Conservation (phyloP, 1,140 invertebrate genomes). For the Teleopsis dalmanni region DNA sequence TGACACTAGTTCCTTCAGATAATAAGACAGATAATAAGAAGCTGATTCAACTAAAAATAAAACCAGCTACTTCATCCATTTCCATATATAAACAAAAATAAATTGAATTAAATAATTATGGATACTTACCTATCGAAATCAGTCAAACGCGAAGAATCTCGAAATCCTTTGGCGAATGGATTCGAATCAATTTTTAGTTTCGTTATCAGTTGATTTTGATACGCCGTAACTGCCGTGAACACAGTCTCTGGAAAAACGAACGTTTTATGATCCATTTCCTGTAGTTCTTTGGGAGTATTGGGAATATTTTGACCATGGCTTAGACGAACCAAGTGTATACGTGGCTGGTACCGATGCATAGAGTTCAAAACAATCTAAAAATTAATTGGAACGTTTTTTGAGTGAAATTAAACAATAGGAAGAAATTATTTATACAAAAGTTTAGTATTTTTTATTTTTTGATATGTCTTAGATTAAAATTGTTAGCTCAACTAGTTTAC, state of each 20-base stretch:
- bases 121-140: constrained; percentile 71
- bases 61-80: too few relatives aligned
- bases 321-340: constrained; percentile 81
- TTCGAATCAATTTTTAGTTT: constrained; percentile 95
- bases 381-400: neutral
- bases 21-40: neutral
- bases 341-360: constrained; percentile 98
- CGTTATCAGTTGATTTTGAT: constrained; percentile 96
- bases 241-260: constrained; percentile 94
- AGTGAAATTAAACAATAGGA: neutral
- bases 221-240: constrained; percentile 97
- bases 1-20: too few relatives aligned
- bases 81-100: neutral
- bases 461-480: too few relatives aligned
- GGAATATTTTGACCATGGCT: constrained; percentile 61
- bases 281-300: constrained; percentile 73
- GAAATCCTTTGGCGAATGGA: constrained; percentile 92
- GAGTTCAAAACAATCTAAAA: constrained; percentile 92
- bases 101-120: neutral
- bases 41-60: too few relatives aligned
- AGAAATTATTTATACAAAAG: neutral
- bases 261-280: constrained; percentile 81
- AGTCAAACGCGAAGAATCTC: constrained; percentile 87
- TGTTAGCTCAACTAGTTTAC: too few relatives aligned
- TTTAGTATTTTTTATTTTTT: too few relatives aligned